Percentiles rank a stretch among this genome's conserved stretches.
These are phyloP conservation scores for Plebejus anna DNA, from an alignment of 2,888 invertebrate genomes.

Conservation along the genomic window DNA sequence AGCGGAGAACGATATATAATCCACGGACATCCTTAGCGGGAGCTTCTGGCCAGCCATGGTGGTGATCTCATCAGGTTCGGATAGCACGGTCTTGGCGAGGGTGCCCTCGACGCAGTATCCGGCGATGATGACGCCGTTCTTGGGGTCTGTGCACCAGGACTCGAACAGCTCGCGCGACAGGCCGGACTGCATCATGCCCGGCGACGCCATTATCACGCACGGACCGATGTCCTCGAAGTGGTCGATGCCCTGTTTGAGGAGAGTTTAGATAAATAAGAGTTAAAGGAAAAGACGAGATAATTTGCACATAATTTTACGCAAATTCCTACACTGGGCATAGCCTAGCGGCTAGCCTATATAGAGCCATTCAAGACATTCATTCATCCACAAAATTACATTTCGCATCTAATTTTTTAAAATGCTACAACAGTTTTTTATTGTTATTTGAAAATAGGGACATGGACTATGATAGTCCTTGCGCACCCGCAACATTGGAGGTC, in stretches of 20 bases:
- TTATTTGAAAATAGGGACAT: too few species aligned
- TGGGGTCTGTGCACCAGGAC: slow-evolving; percentile 98
- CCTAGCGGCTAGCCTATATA: too few species aligned
- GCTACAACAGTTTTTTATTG: too few species aligned
- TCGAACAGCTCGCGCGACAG: slow-evolving; percentile 98
- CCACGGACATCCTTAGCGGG: slow-evolving; percentile 97
- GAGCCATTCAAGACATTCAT: too few species aligned
- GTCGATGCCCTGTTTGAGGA: slow-evolving; percentile 89
- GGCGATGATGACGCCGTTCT: slow-evolving; percentile 99
- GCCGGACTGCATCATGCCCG: slow-evolving; percentile 99
- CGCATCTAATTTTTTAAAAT: too few species aligned
- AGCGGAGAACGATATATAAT: slow-evolving; percentile 99
- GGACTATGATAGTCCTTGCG: too few species aligned
- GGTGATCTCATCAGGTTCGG: slow-evolving; percentile 98
- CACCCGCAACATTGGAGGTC: too few species aligned
- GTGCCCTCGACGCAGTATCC: slow-evolving; percentile 96
- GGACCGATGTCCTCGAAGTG: slow-evolving; percentile 99
- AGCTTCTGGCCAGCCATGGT: slow-evolving; percentile 97
- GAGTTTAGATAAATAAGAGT: not conserved
- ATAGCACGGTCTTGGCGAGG: slow-evolving; percentile 94
- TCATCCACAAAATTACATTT: too few species aligned
- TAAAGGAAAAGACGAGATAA: too few species aligned
- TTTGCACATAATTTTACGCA: too few species aligned
- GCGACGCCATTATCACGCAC: slow-evolving; percentile 99
- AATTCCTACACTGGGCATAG: too few species aligned